A percentile compares a stretch with the other conserved stretches of the same genome.
Conservation (phyloP, 2,113 vertebrate species). For the Mystacornis crossleyi region DNA sequence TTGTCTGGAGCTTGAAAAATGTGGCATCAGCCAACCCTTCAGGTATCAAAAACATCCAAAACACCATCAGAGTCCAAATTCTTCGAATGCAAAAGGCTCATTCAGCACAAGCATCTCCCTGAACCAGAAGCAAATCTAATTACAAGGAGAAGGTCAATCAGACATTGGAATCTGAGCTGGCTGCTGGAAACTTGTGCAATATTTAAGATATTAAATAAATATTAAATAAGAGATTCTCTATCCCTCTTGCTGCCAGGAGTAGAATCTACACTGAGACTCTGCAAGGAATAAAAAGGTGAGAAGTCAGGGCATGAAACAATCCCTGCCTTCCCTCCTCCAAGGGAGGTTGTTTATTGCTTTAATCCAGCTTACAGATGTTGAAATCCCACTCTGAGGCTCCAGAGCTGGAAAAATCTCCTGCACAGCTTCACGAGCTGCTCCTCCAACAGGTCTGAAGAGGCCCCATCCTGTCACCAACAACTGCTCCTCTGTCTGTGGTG, state of each 20-base stretch:
- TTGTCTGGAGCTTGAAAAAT: background rate
- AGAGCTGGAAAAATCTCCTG: background rate
- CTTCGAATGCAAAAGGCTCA: background rate
- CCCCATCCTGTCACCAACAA: background rate
- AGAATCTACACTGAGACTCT: rapidly evolving
- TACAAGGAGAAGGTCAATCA: background rate
- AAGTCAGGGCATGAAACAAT: background rate
- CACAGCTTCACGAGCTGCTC: background rate
- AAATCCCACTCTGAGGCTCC: background rate
- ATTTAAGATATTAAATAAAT: background rate
- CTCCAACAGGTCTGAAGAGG: background rate
- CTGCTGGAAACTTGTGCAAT: background rate
- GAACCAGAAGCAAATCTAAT: background rate
- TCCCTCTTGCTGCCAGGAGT: background rate
- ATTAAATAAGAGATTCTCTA: background rate
- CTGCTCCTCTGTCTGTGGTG: background rate
- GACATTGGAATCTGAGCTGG: background rate
- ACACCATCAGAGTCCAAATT: background rate
- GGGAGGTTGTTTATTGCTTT: background rate
- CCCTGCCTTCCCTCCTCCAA: background rate
- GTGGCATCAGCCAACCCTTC: background rate
- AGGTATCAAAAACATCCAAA: background rate
- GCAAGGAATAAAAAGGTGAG: background rate
- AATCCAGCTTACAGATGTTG: background rate
- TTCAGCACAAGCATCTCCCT: background rate